phyloP scores from a whole-genome alignment of 1,140 invertebrate genomes.

The Metaphire vulgaris region DNA sequence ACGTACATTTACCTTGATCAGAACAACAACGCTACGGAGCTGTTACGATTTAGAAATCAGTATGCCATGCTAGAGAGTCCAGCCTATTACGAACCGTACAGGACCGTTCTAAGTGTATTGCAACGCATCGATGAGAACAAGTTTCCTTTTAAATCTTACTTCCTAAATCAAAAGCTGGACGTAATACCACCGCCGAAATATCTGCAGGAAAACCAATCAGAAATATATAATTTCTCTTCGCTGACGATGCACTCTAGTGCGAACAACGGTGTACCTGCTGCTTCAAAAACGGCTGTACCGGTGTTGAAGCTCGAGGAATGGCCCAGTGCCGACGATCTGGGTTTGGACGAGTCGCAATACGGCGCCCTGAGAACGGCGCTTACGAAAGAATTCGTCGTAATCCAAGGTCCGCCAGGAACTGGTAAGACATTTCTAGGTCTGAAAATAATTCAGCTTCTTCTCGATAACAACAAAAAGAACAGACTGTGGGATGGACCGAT shows the following conservation, averaged over 20 bases:
- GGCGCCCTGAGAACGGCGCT: conserved; percentile 52
- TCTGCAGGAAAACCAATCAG: too few relatives aligned
- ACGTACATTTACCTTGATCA: conserved; percentile 47
- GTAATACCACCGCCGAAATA: conserved; percentile 37
- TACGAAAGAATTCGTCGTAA: conserved; percentile 58
- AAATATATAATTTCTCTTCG: conserved; percentile 17
- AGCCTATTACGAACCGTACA: conserved; percentile 55
- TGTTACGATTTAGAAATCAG: too few relatives aligned
- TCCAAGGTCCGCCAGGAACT: conserved; percentile 59
- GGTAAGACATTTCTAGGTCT: conserved; percentile 49
- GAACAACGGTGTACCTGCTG: conserved; percentile 32
- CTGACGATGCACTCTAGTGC: conserved; percentile 35
- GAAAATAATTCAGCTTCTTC: conserved; percentile 46
- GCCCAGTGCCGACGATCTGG: conserved; percentile 37
- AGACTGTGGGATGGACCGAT: conserved; percentile 53
- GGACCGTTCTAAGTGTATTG: conserved; percentile 50
- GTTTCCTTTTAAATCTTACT: conserved; percentile 48
- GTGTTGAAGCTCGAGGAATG: conserved; percentile 35
- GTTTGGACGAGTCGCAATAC: conserved; percentile 52
- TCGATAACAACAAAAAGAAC: too few relatives aligned
- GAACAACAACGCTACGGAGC: background rate
- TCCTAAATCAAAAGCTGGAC: conserved; percentile 35
- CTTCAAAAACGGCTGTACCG: background rate
- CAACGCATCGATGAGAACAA: conserved; percentile 41
- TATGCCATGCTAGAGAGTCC: conserved; percentile 52